Conservation (phyloP, 2,797 vertebrate genomes). For the Hirundo rustica region DNA sequence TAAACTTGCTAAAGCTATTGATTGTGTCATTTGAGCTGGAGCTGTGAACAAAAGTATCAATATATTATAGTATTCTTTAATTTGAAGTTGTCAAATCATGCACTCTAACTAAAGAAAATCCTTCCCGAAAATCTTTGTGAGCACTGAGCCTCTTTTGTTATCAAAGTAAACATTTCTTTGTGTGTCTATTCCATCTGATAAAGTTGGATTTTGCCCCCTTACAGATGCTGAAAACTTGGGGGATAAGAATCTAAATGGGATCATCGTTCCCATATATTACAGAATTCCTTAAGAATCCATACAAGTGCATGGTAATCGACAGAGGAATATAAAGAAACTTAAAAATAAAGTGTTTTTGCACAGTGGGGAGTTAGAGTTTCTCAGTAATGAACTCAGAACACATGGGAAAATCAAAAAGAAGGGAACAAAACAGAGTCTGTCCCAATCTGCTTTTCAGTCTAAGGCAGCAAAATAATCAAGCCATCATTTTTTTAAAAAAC, state of each 20-base stretch:
- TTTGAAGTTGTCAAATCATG: not conserved
- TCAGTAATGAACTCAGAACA: not conserved
- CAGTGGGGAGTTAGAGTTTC: not conserved
- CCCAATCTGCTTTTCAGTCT: not conserved
- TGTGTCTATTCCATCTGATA: not conserved
- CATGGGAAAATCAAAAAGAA: not conserved
- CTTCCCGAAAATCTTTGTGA: not conserved
- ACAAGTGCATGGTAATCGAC: not conserved
- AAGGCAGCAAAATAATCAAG: not conserved
- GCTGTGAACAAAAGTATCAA: not conserved
- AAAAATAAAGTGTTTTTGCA: not conserved
- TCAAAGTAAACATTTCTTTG: not conserved
- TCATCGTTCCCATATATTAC: not conserved
- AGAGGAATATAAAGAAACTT: not conserved
- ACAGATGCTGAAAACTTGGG: not conserved
- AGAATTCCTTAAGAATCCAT: not conserved
- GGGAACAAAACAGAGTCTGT: not conserved
- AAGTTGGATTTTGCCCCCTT: not conserved
- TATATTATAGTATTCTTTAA: not conserved
- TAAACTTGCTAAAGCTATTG: not conserved
- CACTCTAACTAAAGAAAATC: not conserved
- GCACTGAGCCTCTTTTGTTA: not conserved
- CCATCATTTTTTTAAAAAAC: not conserved
- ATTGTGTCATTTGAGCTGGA: not conserved
- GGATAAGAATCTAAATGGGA: not conserved